phyloP scores from a whole-genome alignment of 2,888 invertebrate species.

The Mythimna ferrago region DNA sequence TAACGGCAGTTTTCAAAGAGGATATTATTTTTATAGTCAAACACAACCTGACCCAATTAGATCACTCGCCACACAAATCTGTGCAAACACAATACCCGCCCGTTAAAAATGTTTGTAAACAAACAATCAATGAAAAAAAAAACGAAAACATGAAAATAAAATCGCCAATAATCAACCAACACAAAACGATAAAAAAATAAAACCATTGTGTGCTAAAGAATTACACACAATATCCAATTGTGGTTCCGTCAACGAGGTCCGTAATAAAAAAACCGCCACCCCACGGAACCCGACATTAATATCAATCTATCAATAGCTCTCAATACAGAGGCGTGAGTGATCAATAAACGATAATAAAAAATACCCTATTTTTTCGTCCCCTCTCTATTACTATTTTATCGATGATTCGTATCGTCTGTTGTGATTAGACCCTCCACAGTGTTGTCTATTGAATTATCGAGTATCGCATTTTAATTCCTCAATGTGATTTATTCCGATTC shows the following conservation, averaged over 20 bases:
- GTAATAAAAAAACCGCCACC: slow-evolving; percentile 85
- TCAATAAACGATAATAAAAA: slow-evolving; percentile 86
- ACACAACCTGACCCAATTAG: slow-evolving; percentile 57
- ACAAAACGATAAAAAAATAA: slow-evolving; percentile 74
- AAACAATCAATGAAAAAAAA: slow-evolving; percentile 67
- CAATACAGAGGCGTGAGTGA: slow-evolving; percentile 86
- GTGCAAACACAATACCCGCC: slow-evolving; percentile 56
- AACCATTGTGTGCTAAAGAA: slow-evolving; percentile 79
- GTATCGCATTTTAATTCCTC: slow-evolving; percentile 71
- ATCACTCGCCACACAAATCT: slow-evolving; percentile 47
- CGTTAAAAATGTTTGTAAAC: slow-evolving; percentile 64
- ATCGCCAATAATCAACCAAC: slow-evolving; percentile 79
- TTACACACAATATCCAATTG: slow-evolving; percentile 87
- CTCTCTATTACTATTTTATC: slow-evolving; percentile 83
- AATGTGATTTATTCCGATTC: slow-evolving; percentile 67
- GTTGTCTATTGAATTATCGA: slow-evolving; percentile 83
- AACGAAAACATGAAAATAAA: slow-evolving; percentile 75
- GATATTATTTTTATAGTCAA: slow-evolving; percentile 40
- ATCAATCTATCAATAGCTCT: slow-evolving; percentile 89
- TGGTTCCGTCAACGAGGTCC: slow-evolving; percentile 83
- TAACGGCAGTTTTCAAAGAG: slow-evolving; percentile 25
- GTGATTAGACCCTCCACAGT: slow-evolving; percentile 81
- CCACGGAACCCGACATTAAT: slow-evolving; percentile 83
- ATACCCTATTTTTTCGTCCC: slow-evolving; percentile 77
- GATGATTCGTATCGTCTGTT: slow-evolving; percentile 80